phyloP scores from a whole-genome alignment of 2,113 vertebrate species.

The Erpornis zantholeuca region DNA sequence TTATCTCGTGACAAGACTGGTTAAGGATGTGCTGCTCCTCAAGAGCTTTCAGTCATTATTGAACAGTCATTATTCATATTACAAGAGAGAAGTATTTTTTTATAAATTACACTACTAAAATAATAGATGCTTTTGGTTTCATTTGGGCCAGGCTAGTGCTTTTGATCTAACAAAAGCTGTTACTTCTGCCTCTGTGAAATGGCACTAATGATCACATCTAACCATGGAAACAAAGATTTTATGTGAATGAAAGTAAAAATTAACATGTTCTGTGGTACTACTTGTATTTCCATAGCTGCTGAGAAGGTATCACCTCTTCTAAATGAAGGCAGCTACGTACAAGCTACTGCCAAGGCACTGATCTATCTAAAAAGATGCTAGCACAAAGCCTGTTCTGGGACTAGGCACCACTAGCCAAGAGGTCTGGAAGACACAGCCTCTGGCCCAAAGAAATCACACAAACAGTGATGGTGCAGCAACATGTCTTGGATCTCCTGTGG shows the following conservation, averaged over 20 bases:
- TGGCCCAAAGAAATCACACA: neutral
- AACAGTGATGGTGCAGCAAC: fast-evolving
- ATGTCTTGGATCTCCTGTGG: neutral
- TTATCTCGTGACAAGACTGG: neutral
- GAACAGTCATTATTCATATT: neutral
- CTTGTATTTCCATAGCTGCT: neutral
- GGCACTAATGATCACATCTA: neutral
- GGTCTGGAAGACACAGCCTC: neutral
- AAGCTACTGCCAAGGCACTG: neutral
- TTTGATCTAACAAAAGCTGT: neutral
- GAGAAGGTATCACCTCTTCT: neutral
- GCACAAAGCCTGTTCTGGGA: neutral
- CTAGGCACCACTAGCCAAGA: neutral
- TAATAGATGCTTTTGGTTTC: neutral
- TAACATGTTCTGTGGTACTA: neutral
- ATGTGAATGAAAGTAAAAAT: neutral
- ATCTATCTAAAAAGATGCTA: neutral
- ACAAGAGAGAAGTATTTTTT: neutral
- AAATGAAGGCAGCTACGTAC: neutral
- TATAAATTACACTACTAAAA: neutral
- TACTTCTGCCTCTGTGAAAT: neutral
- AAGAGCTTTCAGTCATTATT: neutral
- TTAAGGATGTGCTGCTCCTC: neutral
- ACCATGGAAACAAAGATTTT: neutral
- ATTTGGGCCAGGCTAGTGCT: neutral